Evolutionary conservation across 1,140 invertebrate genomes (phyloP).

Genomic region (Ditylenchus dipsaci): DNA sequence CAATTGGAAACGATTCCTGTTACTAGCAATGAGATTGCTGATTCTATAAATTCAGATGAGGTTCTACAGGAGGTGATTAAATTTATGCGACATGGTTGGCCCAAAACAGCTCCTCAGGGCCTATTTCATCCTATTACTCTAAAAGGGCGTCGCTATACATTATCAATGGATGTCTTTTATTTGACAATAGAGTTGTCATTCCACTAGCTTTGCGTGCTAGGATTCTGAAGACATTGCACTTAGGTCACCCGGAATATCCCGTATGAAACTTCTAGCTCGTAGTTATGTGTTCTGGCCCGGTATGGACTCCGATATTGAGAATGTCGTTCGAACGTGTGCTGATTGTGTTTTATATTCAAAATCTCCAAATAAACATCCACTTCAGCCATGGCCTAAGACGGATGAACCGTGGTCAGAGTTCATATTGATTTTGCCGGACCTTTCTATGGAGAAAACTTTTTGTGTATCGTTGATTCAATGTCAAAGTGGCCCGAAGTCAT

Average conservation of each 20-base stretch:
- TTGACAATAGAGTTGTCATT: conserved; percentile 58
- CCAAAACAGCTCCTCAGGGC: background rate
- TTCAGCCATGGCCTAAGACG: conserved; percentile 7
- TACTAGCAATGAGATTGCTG: conserved; percentile 4
- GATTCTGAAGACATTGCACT: conserved; percentile 60
- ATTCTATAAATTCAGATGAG: background rate
- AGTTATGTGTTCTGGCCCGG: conserved; percentile 24
- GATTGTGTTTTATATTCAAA: background rate
- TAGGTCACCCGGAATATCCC: conserved; percentile 62
- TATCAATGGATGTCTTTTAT: conserved; percentile 28
- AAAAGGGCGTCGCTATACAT: too few relatives aligned
- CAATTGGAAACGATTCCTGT: background rate
- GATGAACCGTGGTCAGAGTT: conserved; percentile 8
- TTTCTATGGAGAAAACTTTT: background rate
- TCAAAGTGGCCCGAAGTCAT: too few relatives aligned
- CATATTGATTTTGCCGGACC: conserved; percentile 17
- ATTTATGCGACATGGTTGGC: background rate
- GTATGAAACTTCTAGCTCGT: conserved; percentile 63
- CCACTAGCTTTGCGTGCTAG: conserved; percentile 57
- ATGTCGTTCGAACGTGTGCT: conserved; percentile 8
- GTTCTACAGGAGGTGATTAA: background rate
- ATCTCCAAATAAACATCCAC: conserved; percentile 12
- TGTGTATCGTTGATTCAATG: too few relatives aligned
- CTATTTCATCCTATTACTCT: too few relatives aligned
- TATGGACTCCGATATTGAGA: conserved; percentile 19